phyloP scores from a whole-genome alignment of 2,888 invertebrate genomes.

The Apantesis nais region DNA sequence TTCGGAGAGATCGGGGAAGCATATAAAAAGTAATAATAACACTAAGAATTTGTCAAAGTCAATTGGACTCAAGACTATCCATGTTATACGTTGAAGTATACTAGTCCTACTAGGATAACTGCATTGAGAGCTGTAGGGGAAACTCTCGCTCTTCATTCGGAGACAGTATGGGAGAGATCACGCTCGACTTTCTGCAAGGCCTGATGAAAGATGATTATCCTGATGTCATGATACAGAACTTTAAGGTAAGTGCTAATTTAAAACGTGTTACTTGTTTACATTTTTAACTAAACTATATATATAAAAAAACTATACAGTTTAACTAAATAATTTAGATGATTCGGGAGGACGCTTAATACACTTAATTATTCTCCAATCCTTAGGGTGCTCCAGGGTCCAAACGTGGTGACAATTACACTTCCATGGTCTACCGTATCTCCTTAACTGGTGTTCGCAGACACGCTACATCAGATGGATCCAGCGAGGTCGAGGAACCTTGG shows the following conservation, averaged over 20 bases:
- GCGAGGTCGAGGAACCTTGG: conserved; percentile 83
- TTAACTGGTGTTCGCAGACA: conserved; percentile 81
- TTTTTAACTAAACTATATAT: no score
- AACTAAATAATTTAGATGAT: neutral
- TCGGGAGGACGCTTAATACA: neutral
- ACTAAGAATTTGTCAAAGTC: neutral
- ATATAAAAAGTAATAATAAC: neutral
- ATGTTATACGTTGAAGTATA: conserved; percentile 3
- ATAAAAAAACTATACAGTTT: no score
- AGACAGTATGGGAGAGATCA: conserved; percentile 71
- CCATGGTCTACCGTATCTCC: conserved; percentile 88
- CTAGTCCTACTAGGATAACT: conserved; percentile 19
- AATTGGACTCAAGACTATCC: conserved; percentile 13
- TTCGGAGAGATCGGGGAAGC: neutral
- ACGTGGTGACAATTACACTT: conserved; percentile 91
- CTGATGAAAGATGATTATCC: conserved; percentile 84
- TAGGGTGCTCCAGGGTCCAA: conserved; percentile 89
- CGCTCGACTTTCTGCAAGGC: conserved; percentile 83
- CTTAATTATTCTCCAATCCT: neutral
- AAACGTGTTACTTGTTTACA: conserved; percentile 35
- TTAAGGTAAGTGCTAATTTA: conserved; percentile 67
- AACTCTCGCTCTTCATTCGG: conserved; percentile 21
- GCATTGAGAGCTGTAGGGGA: conserved; percentile 21
- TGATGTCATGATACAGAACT: conserved; percentile 82
- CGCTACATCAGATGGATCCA: conserved; percentile 60